These are phyloP conservation scores for Cetonia aurata DNA, from an alignment of 2,888 invertebrate species.

Conservation along the genomic window DNA sequence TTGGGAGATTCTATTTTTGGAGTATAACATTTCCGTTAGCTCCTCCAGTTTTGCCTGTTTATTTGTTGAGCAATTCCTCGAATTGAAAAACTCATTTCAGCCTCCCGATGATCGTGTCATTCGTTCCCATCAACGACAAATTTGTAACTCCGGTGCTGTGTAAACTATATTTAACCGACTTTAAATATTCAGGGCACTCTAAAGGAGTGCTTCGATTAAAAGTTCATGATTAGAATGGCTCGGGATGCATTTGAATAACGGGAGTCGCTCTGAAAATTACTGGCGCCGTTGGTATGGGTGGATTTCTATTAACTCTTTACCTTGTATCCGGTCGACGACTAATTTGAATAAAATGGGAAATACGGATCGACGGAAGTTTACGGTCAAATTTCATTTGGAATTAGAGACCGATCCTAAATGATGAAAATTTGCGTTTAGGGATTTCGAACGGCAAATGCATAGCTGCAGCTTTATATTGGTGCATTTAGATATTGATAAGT, in stretches of 20 bases:
- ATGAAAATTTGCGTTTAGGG: too few relatives aligned
- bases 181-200: conserved; percentile 34
- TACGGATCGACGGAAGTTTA: conserved; percentile 12
- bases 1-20: not conserved
- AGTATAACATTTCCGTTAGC: not conserved
- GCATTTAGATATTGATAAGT: too few relatives aligned
- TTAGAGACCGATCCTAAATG: too few relatives aligned
- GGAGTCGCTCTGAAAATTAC: conserved; percentile 26
- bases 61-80: not conserved
- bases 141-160: not conserved
- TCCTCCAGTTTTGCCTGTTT: not conserved
- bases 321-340: conserved; percentile 9
- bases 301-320: conserved; percentile 33
- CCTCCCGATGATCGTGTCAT: conserved; percentile 10
- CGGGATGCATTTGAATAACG: conserved; percentile 17
- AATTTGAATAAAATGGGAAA: conserved; percentile 26
- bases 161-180: conserved; percentile 35
- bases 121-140: conserved; percentile 17
- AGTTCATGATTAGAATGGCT: conserved; percentile 34
- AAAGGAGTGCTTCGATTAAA: conserved; percentile 34
- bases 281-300: conserved; percentile 6
- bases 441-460: not conserved
- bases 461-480: not conserved
- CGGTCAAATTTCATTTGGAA: conserved; percentile 5
- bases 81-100: conserved; percentile 15